Conservation (phyloP, 1,140 invertebrate genomes). For the Musca domestica region DNA sequence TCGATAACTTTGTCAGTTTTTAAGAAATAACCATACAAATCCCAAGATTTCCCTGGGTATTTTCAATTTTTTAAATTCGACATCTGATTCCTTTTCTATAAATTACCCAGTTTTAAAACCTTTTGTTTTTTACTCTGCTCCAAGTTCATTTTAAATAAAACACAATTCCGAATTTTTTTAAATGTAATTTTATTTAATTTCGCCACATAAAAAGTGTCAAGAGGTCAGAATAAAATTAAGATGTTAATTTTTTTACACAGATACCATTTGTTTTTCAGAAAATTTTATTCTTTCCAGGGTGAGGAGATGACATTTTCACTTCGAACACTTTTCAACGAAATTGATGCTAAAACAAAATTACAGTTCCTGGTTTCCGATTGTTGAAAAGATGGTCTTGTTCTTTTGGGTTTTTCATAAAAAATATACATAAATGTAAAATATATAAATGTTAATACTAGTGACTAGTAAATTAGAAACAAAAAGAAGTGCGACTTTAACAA, state of each 20-base stretch:
- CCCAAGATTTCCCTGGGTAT: too few species aligned
- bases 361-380: not conserved
- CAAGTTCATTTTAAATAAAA: too few species aligned
- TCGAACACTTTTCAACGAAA: not conserved
- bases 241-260: conserved; percentile 13
- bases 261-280: conserved; percentile 6
- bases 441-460: too few species aligned
- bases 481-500: not conserved
- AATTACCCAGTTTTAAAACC: not conserved
- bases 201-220: not conserved
- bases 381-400: not conserved
- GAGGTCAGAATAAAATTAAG: not conserved
- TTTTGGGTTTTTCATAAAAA: conserved; percentile 11
- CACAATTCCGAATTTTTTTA: not conserved
- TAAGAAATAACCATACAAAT: too few species aligned
- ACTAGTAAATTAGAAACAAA: too few species aligned
- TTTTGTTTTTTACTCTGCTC: not conserved
- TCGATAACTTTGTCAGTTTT: too few species aligned
- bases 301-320: not conserved
- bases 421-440: not conserved
- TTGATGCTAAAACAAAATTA: too few species aligned
- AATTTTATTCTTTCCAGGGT: not conserved
- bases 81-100: not conserved
- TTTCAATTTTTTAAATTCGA: too few species aligned
- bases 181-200: conserved; percentile 9